Percentiles rank a stretch among this genome's conserved stretches.
These are phyloP conservation scores for Phalacrocorax carbo DNA, from an alignment of 2,113 vertebrate genomes.

Conservation along the genomic window DNA sequence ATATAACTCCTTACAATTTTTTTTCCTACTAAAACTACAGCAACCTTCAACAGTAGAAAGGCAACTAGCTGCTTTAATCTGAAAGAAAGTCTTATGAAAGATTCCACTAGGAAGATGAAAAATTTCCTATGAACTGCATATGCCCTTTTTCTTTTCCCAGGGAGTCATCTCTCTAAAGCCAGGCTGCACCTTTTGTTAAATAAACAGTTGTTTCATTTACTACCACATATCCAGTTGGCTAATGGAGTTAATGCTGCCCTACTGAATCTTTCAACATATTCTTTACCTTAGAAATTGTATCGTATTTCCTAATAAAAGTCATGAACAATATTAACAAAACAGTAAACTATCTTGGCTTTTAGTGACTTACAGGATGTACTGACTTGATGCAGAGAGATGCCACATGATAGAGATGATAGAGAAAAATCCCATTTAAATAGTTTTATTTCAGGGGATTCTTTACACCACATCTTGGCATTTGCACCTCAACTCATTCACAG, in stretches of 20 bases:
- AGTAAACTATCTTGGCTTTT: conserved; percentile 2
- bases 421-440: conserved; percentile 8
- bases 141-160: conserved; percentile 8
- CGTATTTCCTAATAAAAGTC: conserved; percentile 51
- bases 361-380: background rate
- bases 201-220: conserved; percentile 37
- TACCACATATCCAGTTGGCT: background rate
- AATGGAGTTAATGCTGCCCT: conserved; percentile 16
- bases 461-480: background rate
- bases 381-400: background rate
- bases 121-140: background rate
- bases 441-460: background rate
- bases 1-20: background rate
- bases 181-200: background rate
- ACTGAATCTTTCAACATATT: background rate
- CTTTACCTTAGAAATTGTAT: conserved; percentile 33
- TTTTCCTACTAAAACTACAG: background rate
- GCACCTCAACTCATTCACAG: background rate
- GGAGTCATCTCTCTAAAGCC: background rate
- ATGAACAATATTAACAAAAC: conserved; percentile 41
- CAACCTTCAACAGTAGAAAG: background rate
- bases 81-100: background rate
- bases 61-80: background rate
- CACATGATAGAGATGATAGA: background rate
- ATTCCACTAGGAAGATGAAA: background rate